These are phyloP conservation scores for Hydriomena furcata DNA, from an alignment of 2,888 invertebrate genomes.

Conservation along the genomic window DNA sequence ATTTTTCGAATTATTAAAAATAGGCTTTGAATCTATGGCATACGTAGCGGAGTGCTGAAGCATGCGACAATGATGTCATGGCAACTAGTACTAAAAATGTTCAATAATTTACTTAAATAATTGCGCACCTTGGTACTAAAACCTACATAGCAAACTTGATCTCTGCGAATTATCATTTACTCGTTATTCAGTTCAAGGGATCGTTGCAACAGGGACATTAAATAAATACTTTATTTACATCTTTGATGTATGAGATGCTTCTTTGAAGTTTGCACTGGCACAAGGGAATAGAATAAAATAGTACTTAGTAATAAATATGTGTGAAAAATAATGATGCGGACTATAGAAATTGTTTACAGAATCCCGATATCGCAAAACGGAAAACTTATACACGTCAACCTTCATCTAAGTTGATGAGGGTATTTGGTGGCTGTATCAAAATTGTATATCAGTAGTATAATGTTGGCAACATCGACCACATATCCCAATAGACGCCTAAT, in stretches of 20 bases:
- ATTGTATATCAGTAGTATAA: too few species aligned
- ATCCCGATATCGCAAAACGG: too few species aligned
- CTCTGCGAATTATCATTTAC: slow-evolving; percentile 50
- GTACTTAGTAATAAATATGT: background rate
- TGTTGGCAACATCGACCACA: too few species aligned
- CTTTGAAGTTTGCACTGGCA: slow-evolving; percentile 2
- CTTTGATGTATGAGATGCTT: slow-evolving; percentile 5
- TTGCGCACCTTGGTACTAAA: slow-evolving; percentile 50
- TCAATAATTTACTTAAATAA: slow-evolving; percentile 32
- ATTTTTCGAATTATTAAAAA: too few species aligned
- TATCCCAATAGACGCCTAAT: too few species aligned
- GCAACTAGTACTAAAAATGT: slow-evolving; percentile 14
- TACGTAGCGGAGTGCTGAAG: too few species aligned
- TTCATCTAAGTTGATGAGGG: too few species aligned
- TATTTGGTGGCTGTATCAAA: too few species aligned
- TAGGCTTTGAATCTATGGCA: too few species aligned
- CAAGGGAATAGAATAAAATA: background rate
- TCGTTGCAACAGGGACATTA: slow-evolving; percentile 20
- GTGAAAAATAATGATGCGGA: too few species aligned
- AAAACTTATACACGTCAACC: too few species aligned
- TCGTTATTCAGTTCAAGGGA: slow-evolving; percentile 65
- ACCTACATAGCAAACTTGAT: slow-evolving; percentile 58
- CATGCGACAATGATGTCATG: background rate
- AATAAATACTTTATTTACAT: slow-evolving; percentile 14
- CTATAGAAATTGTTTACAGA: too few species aligned